Conservation (phyloP, 2,797 vertebrate species). For the Danio kyathit region DNA sequence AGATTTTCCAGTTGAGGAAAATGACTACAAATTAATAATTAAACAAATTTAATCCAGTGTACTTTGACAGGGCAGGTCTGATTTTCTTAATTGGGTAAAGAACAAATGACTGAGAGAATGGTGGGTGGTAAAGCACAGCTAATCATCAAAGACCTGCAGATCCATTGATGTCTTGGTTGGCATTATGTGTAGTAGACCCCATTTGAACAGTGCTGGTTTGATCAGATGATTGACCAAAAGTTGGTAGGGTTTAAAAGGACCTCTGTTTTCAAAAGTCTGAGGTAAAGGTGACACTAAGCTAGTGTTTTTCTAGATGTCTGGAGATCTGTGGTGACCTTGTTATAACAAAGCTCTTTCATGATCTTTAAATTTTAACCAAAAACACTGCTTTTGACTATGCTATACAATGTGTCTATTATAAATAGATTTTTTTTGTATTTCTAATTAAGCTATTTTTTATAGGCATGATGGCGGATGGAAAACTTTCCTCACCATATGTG, state of each 20-base stretch:
- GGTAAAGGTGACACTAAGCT: too few species aligned
- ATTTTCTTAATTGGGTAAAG: background rate
- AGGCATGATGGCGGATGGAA: background rate
- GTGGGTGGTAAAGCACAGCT: background rate
- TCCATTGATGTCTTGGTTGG: background rate
- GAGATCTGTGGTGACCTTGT: background rate
- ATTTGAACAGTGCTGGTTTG: background rate
- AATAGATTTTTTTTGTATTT: background rate
- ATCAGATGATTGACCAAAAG: background rate
- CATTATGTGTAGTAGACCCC: background rate
- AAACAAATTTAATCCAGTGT: too few species aligned
- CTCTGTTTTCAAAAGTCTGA: background rate
- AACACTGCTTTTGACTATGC: background rate
- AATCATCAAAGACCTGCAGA: background rate
- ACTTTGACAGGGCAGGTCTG: too few species aligned
- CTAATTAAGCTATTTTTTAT: too few species aligned
- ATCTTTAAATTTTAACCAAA: background rate
- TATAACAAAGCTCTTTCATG: background rate
- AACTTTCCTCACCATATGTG: conserved; percentile 4
- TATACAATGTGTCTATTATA: background rate
- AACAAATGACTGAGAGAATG: background rate
- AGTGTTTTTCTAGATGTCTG: background rate
- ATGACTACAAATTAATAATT: too few species aligned
- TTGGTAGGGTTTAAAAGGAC: background rate
- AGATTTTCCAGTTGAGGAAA: too few species aligned